Base-by-base conservation (phyloP, 1,140 invertebrate species). In the Leguminivora glycinivorella region DNA sequence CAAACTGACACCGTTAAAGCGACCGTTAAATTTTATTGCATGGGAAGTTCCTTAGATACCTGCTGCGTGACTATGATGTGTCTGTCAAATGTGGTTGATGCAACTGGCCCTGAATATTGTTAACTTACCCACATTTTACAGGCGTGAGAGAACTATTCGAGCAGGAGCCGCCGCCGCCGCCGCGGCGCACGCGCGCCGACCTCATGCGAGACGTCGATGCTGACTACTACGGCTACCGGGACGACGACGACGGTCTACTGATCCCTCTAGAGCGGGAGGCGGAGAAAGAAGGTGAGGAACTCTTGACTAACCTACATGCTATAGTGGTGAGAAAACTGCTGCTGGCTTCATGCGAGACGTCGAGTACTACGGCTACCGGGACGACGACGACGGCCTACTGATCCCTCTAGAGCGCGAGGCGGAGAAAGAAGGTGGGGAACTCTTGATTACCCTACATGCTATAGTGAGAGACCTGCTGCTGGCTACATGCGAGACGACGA, bases 401-500 rank as follows among this genome's bases (percentile, higher is more conserved):
- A 92, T 98, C 72, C 98, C 98, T 0, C 83, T 99, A 1, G 99
- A 99, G 92, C 91, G 94, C 70, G 94, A 95, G 80, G 94, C 94
- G 38, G 97, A 99, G 92, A 95, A 95, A 83, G 92, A 94, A 76
- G 93, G 94, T 52, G 47, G 17, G 0, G 2, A 47, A 1, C 7
- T 17, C 43, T 47, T 38, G 34, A 38, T 38, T 3, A 38, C 0
- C 14, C 6, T 38, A 12, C 14, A 38, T 38, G 34, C 14, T 38
- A 14, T 69, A 94, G 97, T 99, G 7, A 93, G 98, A 73, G 99
- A 99, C 91, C 88, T 99, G 10, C 99, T 99, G 98, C 97, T 0
- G 99, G 99, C 90, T 92, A 99, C 34, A 99, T 99, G 98, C 96
- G 98, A 83, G 96, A 99, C 81, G 98, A 99, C 22, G 98, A 99